Conservation (phyloP, 2,113 vertebrate genomes). For the Hassar affinis region DNA sequence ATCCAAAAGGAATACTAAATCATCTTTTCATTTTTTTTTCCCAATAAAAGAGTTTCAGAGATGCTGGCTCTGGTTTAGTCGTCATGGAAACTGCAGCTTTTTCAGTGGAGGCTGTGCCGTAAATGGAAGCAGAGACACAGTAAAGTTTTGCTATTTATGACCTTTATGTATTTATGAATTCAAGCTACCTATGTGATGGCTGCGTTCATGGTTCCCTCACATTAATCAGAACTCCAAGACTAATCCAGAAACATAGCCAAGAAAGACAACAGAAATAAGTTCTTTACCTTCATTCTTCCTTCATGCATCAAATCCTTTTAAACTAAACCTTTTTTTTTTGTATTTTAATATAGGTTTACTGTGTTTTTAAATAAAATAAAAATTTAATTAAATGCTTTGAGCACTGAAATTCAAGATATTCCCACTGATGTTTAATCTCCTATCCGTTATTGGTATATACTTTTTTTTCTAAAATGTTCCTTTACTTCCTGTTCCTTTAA, state of each 20-base stretch:
- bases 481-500: too few species aligned
- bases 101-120: slow-evolving; percentile 17
- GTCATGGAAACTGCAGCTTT: slow-evolving; percentile 51
- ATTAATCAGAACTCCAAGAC: slow-evolving; percentile 22
- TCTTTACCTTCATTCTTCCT: background rate
- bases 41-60: slow-evolving; percentile 24
- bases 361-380: too few species aligned
- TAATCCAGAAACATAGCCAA: background rate
- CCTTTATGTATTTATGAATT: slow-evolving; percentile 56
- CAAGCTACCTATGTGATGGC: slow-evolving; percentile 21
- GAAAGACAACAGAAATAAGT: background rate
- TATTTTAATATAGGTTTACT: background rate
- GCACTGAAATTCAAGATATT: background rate
- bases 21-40: too few species aligned
- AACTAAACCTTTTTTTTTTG: background rate
- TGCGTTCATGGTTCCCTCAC: slow-evolving; percentile 1
- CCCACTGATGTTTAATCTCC: background rate
- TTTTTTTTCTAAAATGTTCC: too few species aligned
- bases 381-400: background rate
- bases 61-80: slow-evolving; percentile 46
- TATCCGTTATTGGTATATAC: background rate
- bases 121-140: slow-evolving; percentile 36
- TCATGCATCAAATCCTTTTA: background rate
- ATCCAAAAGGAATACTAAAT: slow-evolving; percentile 29
- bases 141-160: slow-evolving; percentile 54